Evolutionary conservation across 2,888 invertebrate genomes (phyloP), one percentile per base, ranked within the genome.

Genomic region (Rhagonycha fulva): DNA sequence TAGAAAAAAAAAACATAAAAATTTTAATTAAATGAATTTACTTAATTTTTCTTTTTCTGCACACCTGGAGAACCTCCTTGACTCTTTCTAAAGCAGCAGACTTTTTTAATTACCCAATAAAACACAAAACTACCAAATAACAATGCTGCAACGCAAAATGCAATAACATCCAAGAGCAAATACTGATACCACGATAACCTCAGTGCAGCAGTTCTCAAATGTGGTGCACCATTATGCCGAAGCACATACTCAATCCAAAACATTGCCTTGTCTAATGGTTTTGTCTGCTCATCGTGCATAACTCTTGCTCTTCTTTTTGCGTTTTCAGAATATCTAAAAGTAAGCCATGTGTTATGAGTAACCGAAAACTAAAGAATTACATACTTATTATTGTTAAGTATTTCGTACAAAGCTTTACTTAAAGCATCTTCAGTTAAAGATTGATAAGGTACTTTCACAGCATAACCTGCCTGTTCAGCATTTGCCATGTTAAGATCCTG

Each of bases 231-330:
- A 14, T 80, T 77, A 62, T 83, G 83, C 12, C 81, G 75, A 26
- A 82, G 79, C 14, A 83, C 82, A 71, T 83, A 83, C 61, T 84
- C 82, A 2, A 83, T 72, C 83, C 83, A 84, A 75, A 81, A 84
- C 14, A 82, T 76, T 7, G 84, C 83, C 62, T 77, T 78, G 72
- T 84, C 83, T 23, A 83, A 74, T 9, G 82, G 83, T 68, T 79
- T 79, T 5, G 80, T 72, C 32, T 80, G 81, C 70, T 80, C 78
- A 62, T 83, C 84, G 30, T 77, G 82, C 73, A 83, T 78, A 14
- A 83, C 76, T 14, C 62, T 69, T 7, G 83, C 82, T 63, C 81
- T 75, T 68, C 24, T 71, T 63, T 80, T 78, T 3, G 81, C 82
- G 76, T 79, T 81, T 74, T 80, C 72, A 32, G 70, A 61, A 62